Percentiles rank a stretch among this genome's conserved stretches.
Conservation (phyloP, 2,113 vertebrate species). For the Boulengeromyrus knoepffleri region DNA sequence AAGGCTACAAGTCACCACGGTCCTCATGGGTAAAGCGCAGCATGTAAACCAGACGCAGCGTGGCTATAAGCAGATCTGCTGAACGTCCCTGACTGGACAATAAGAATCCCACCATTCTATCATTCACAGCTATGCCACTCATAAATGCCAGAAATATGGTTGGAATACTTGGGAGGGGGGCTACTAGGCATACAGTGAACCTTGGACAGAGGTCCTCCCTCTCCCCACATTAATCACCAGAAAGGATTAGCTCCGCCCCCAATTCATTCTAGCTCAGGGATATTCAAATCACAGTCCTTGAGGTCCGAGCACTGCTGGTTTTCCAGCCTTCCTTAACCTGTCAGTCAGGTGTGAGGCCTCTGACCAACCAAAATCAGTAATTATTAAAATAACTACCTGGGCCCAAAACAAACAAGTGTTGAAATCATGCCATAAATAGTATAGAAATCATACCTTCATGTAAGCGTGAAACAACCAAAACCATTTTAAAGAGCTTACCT, state of each 20-base stretch:
- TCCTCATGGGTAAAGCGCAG: background rate
- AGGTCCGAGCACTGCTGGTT: no score
- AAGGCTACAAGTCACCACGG: background rate
- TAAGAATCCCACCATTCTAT: background rate
- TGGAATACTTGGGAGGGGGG: background rate
- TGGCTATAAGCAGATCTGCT: background rate
- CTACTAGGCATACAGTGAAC: background rate
- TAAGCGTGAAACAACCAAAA: background rate
- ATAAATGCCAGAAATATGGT: background rate
- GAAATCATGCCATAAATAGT: background rate
- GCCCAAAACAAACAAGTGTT: background rate
- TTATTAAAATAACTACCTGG: no score
- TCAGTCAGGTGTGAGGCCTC: no score
- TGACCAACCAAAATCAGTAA: no score
- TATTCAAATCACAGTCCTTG: no score
- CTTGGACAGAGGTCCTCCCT: background rate
- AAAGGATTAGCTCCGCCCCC: no score
- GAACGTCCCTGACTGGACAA: background rate
- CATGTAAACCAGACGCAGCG: background rate
- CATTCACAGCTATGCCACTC: background rate
- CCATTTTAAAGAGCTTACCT: constrained; percentile 63
- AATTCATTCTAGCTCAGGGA: background rate
- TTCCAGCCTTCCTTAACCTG: no score
- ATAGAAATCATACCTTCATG: background rate
- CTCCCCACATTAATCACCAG: no score